Percentiles rank a stretch among this genome's conserved stretches.
Evolutionary conservation across 2,888 invertebrate genomes (phyloP).

Genomic region (Amiota mariae): DNA sequence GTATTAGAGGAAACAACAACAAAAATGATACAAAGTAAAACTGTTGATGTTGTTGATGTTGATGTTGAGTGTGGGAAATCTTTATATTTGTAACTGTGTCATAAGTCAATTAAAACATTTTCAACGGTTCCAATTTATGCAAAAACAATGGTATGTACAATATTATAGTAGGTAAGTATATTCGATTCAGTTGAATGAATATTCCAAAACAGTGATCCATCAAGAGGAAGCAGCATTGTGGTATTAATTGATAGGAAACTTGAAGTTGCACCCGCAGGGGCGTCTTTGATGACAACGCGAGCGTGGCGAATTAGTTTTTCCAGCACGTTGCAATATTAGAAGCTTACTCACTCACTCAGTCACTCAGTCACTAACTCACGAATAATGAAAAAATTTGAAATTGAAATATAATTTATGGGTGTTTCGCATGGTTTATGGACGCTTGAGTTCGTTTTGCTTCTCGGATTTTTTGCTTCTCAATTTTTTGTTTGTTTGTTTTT

Average conservation of each 20-base stretch:
- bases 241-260: too few species aligned
- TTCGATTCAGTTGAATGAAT: conserved; percentile 52
- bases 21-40: too few species aligned
- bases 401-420: conserved; percentile 42
- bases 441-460: conserved; percentile 38
- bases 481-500: conserved; percentile 8
- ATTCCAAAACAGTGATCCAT: conserved; percentile 53
- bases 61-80: conserved; percentile 53
- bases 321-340: background rate
- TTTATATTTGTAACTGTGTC: conserved; percentile 53
- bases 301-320: background rate
- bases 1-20: too few species aligned
- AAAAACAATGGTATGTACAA: conserved; percentile 5
- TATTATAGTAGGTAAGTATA: background rate
- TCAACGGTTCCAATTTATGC: conserved; percentile 16
- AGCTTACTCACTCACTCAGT: background rate
- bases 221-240: conserved; percentile 52
- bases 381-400: background rate
- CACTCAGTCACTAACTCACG: too few species aligned
- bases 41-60: background rate
- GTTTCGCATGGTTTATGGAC: conserved; percentile 47
- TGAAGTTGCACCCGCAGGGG: too few species aligned
- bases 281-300: conserved; percentile 24
- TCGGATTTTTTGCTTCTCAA: conserved; percentile 1
- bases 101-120: conserved; percentile 46